Evolutionary conservation across 2,797 vertebrate species (phyloP), one percentile per base, ranked within the genome.

Genomic region (Protosalanx chinensis): DNA sequence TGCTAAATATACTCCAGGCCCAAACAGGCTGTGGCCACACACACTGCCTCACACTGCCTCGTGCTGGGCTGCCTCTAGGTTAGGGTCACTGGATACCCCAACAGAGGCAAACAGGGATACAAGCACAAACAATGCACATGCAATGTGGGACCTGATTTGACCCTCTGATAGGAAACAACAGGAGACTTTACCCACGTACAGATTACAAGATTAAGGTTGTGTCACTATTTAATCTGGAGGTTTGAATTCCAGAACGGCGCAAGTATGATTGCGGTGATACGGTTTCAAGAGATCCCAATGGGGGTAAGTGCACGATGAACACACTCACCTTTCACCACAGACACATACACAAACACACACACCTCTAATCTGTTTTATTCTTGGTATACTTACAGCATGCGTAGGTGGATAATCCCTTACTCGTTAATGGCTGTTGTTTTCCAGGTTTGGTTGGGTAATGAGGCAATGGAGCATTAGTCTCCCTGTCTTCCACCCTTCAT

Each of bases 1-100:
- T 73, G 85, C 93, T 94, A 93, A 91, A 93, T 91, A 93, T 93
- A 93, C 76, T 87, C 82, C 77, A 79, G 37, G 6, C 81, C 73
- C 32, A 23, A 73, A 75, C 73, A 74, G 72, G 77, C 73, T 68
- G 63, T 70, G 71, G 41, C 41, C 41, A 46, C 41, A 46, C 33
- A 35, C 33, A 35, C 33, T 4, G 29, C 66, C 64, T 72, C 73
- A 79, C 77, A 84, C 80, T 85, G 74, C 76, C 74, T 68, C 68
- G 64, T 71, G 73, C 74, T 76, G 57, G 78, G 77, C 86, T 83
- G 84, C 79, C 84, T 79, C 72, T 70, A 76, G 81, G 71, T 82
- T 75, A 71, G 56, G 80, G 87, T 87, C 81, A 90, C 51, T 78
- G 75, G 84, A 91, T 82, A 90, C 82, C 70, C 74, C 46, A 56